phyloP scores from a whole-genome alignment of 2,797 vertebrate species.

The Pseudomugil gertrudae region DNA sequence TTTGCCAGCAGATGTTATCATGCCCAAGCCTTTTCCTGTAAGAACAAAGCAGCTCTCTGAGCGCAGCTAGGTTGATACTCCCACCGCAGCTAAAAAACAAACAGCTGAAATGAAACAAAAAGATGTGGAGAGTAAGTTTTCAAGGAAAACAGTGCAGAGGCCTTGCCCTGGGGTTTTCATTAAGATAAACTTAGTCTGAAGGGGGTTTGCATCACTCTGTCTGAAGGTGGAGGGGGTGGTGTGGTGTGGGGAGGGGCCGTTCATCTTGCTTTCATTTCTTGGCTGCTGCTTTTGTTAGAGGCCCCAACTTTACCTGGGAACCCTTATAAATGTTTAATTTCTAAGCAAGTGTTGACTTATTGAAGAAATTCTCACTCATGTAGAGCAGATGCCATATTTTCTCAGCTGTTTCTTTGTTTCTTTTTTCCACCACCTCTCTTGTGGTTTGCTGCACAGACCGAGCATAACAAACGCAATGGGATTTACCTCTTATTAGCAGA shows the following conservation, averaged over 20 bases:
- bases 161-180: slow-evolving; percentile 32
- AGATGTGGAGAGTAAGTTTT: slow-evolving; percentile 37
- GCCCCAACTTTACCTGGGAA: slow-evolving; percentile 9
- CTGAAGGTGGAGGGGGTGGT: slow-evolving; percentile 10
- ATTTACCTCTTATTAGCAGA: slow-evolving; percentile 43
- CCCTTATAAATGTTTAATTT: slow-evolving; percentile 23
- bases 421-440: slow-evolving; percentile 15
- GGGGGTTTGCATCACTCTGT: slow-evolving; percentile 32
- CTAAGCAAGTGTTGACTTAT: slow-evolving; percentile 19
- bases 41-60: slow-evolving; percentile 59
- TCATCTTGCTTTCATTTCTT: slow-evolving; percentile 45
- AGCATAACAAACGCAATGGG: slow-evolving; percentile 29
- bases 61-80: slow-evolving; percentile 34
- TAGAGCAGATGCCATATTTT: slow-evolving; percentile 3
- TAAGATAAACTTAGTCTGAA: slow-evolving; percentile 31
- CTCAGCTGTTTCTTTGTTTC: slow-evolving; percentile 41
- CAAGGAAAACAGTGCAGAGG: slow-evolving; percentile 33
- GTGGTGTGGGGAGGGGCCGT: not conserved
- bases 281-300: slow-evolving; percentile 21
- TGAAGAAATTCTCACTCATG: slow-evolving; percentile 6
- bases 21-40: slow-evolving; percentile 58
- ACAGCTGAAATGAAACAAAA: slow-evolving; percentile 59
- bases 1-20: slow-evolving; percentile 67
- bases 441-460: slow-evolving; percentile 1
- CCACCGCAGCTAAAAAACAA: slow-evolving; percentile 55